These are phyloP conservation scores for Callimorpha dominula DNA, from an alignment of 2,888 invertebrate species.

Conservation along the genomic window DNA sequence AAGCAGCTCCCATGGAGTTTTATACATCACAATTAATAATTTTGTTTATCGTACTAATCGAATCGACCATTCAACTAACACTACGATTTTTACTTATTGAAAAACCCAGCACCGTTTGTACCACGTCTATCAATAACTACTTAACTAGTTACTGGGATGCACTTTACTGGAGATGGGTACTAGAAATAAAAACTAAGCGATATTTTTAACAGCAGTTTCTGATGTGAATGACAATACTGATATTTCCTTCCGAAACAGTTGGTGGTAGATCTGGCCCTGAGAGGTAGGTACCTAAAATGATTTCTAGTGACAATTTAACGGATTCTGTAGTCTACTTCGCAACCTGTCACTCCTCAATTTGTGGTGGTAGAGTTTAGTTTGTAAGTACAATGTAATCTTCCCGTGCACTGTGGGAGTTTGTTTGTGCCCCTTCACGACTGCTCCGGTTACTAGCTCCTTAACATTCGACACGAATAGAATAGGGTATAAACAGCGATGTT, in stretches of 20 bases:
- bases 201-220: constrained; percentile 72
- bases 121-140: constrained; percentile 71
- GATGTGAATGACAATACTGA: constrained; percentile 73
- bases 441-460: too few species aligned
- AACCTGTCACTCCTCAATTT: background rate
- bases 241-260: constrained; percentile 33
- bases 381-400: background rate
- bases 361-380: too few species aligned
- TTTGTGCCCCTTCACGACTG: background rate
- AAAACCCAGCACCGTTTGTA: constrained; percentile 79
- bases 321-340: too few species aligned
- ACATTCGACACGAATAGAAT: background rate
- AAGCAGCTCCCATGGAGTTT: constrained; percentile 61
- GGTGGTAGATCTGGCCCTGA: constrained; percentile 18
- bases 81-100: constrained; percentile 52
- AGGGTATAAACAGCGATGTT: background rate
- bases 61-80: constrained; percentile 67
- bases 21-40: constrained; percentile 49
- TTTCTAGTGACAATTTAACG: too few species aligned
- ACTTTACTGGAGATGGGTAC: constrained; percentile 75
- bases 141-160: constrained; percentile 83
- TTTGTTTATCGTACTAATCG: constrained; percentile 42
- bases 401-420: background rate
- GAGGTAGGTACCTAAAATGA: background rate
- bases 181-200: constrained; percentile 56